phyloP scores from a whole-genome alignment of 92 coral and sea anemone species.

The Zoanthus sansibaricus region DNA sequence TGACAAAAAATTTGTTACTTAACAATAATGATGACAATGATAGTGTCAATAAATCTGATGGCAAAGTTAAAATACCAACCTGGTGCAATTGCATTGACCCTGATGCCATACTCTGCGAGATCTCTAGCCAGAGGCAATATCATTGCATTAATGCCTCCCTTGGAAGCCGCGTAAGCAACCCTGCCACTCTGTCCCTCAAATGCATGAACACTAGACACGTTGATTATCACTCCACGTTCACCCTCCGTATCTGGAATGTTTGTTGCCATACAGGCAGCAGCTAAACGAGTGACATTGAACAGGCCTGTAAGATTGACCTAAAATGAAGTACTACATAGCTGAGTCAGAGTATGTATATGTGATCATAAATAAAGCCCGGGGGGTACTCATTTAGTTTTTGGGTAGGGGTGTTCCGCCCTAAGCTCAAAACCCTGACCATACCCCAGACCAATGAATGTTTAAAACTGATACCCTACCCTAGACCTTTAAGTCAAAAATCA shows the following conservation, averaged over 20 bases:
- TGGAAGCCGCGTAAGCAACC: conserved; percentile 27
- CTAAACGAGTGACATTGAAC: conserved; percentile 36
- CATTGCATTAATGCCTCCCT: conserved; percentile 40
- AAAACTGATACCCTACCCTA: too few species aligned
- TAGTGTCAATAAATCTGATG: too few species aligned
- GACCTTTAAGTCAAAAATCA: too few species aligned
- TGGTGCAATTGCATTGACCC: conserved; percentile 31
- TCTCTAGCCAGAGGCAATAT: conserved; percentile 29
- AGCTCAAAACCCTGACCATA: too few species aligned
- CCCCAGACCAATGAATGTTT: too few species aligned
- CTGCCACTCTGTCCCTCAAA: conserved; percentile 42
- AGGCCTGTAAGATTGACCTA: conserved; percentile 36
- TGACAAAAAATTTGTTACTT: too few species aligned
- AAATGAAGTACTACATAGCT: not conserved
- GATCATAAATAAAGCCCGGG: not conserved
- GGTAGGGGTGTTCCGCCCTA: too few species aligned
- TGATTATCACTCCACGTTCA: conserved; percentile 44
- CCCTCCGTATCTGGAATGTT: conserved; percentile 33
- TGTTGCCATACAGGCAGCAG: conserved; percentile 34
- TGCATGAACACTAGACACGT: conserved; percentile 23
- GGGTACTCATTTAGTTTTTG: too few species aligned
- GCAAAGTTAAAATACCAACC: not conserved
- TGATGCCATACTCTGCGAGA: conserved; percentile 29
- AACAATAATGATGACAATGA: too few species aligned
- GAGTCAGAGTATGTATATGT: not conserved